Evolutionary conservation across 2,797 vertebrate species (phyloP).

Genomic region (Sebastiscus albofasciatus): DNA sequence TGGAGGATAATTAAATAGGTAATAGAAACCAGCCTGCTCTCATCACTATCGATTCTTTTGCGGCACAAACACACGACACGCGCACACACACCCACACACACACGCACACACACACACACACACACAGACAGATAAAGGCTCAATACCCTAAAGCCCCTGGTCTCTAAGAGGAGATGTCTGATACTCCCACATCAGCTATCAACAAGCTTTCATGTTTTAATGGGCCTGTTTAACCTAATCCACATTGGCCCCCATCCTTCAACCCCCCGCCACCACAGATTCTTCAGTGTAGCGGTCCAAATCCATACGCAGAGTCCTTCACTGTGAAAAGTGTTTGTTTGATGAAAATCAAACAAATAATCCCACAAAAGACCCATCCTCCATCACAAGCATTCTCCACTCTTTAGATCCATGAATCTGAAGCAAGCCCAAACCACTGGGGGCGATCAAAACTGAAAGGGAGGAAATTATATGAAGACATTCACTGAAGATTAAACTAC

Average conservation of each 20-base stretch:
- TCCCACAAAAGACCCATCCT: background rate
- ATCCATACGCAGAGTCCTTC: constrained; percentile 41
- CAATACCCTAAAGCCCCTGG: constrained; percentile 36
- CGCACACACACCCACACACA: constrained; percentile 6
- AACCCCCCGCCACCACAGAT: background rate
- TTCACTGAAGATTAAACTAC: background rate
- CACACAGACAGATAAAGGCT: constrained; percentile 1
- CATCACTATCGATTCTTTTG: constrained; percentile 75
- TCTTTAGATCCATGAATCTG: constrained; percentile 6
- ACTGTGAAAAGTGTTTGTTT: constrained; percentile 32
- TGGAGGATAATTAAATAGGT: constrained; percentile 81
- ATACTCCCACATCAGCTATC: constrained; percentile 69
- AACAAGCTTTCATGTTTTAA: constrained; percentile 72
- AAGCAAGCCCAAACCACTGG: constrained; percentile 5
- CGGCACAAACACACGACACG: constrained; percentile 3
- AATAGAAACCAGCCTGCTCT: constrained; percentile 71
- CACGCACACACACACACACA: constrained; percentile 5
- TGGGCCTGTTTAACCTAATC: constrained; percentile 67
- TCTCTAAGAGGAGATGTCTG: constrained; percentile 59
- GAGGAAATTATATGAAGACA: background rate
- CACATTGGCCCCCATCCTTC: constrained; percentile 33
- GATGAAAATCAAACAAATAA: constrained; percentile 45
- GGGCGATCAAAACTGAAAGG: background rate
- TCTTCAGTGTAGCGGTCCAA: constrained; percentile 12
- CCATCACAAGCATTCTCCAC: background rate